phyloP scores from a whole-genome alignment of 2,888 invertebrate genomes.

The Molanna angustata region DNA sequence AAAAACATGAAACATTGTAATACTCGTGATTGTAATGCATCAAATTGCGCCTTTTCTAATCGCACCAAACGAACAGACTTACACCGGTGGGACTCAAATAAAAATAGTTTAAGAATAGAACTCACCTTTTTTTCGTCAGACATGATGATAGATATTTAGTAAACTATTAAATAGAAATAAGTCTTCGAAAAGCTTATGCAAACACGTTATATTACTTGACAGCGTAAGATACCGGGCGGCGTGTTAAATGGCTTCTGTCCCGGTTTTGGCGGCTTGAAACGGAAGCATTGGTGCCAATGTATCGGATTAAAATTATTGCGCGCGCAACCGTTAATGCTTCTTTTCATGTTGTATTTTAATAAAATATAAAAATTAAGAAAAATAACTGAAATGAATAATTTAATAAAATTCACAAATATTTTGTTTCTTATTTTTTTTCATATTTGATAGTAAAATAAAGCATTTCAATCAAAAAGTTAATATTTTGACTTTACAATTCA shows the following conservation, averaged over 20 bases:
- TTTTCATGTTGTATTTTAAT: too few relatives aligned
- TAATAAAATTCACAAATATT: too few relatives aligned
- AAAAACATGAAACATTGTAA: too few relatives aligned
- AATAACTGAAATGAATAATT: too few relatives aligned
- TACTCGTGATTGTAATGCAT: too few relatives aligned
- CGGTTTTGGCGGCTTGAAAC: constrained; percentile 31
- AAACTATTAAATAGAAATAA: constrained; percentile 38
- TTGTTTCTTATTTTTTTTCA: too few relatives aligned
- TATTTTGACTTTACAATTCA: too few relatives aligned
- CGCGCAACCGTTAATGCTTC: constrained; percentile 20
- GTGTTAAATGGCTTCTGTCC: constrained; percentile 32
- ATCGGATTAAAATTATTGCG: constrained; percentile 16
- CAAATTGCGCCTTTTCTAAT: constrained; percentile 14
- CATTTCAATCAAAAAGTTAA: too few relatives aligned
- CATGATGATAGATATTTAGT: constrained; percentile 45
- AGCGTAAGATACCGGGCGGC: constrained; percentile 22
- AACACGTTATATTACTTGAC: constrained; percentile 19
- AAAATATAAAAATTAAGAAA: too few relatives aligned
- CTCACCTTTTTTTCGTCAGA: constrained; percentile 66
- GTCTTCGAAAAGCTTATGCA: constrained; percentile 7
- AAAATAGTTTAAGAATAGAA: constrained; percentile 31
- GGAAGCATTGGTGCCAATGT: constrained; percentile 31
- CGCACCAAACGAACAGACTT: neutral
- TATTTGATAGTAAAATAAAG: too few relatives aligned
- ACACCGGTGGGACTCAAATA: neutral